A percentile compares a stretch with the other conserved stretches of the same genome.
These are phyloP conservation scores for Porites evermanni DNA, from an alignment of 92 coral and sea anemone species.

Conservation along the genomic window DNA sequence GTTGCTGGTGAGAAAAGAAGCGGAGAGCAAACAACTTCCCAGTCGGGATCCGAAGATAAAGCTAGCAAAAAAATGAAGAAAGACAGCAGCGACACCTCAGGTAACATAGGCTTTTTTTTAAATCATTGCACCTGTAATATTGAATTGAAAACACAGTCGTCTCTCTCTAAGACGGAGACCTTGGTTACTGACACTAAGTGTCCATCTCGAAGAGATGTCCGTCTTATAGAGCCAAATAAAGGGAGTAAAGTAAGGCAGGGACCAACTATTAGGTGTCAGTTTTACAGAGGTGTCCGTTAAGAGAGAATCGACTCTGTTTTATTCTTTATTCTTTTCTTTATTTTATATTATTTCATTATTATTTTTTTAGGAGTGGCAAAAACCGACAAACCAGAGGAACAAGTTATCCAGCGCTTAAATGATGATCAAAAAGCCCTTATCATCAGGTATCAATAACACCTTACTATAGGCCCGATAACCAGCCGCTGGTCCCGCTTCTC, in stretches of 20 bases:
- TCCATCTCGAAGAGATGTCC: too few relatives aligned
- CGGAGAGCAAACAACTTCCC: slow-evolving; percentile 14
- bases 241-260: too few relatives aligned
- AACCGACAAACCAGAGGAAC: slow-evolving; percentile 19
- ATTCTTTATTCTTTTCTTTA: too few relatives aligned
- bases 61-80: slow-evolving; percentile 33
- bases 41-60: slow-evolving; percentile 25
- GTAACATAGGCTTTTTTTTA: background rate
- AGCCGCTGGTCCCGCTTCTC: too few relatives aligned
- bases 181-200: too few relatives aligned
- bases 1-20: slow-evolving; percentile 19
- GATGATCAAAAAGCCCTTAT: slow-evolving; percentile 76
- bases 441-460: slow-evolving; percentile 62
- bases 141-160: background rate
- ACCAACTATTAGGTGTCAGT: too few relatives aligned
- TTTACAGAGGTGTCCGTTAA: too few relatives aligned
- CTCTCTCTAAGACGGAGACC: too few relatives aligned
- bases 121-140: background rate
- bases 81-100: slow-evolving; percentile 36
- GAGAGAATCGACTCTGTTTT: too few relatives aligned
- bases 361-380: slow-evolving; percentile 10
- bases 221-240: too few relatives aligned
- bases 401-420: slow-evolving; percentile 50
- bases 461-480: background rate
- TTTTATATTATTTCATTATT: too few relatives aligned